These are phyloP conservation scores for Cryptoleucopteryx plumbea DNA, from an alignment of 2,113 vertebrate genomes.

Conservation along the genomic window DNA sequence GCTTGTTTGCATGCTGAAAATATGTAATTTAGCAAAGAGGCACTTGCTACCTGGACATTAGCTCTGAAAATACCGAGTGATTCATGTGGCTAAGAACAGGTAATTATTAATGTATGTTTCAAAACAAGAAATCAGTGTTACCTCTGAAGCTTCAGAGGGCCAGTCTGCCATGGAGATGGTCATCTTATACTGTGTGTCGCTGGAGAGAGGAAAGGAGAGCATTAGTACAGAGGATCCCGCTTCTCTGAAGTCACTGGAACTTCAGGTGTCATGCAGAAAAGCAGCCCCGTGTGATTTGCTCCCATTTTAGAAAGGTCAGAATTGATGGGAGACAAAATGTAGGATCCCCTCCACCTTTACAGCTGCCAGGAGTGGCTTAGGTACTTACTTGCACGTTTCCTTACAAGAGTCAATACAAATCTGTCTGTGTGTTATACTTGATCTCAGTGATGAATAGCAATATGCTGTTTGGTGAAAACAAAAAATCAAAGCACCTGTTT, in stretches of 20 bases:
- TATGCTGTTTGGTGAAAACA: slow-evolving; percentile 49
- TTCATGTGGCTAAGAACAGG: neutral
- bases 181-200: slow-evolving; percentile 82
- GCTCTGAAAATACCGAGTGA: neutral
- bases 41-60: neutral
- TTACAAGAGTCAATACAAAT: slow-evolving; percentile 75
- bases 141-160: slow-evolving; percentile 78
- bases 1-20: neutral
- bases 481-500: neutral
- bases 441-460: slow-evolving; percentile 69
- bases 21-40: neutral
- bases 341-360: neutral
- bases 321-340: neutral
- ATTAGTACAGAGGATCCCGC: fast-evolving
- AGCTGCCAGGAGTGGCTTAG: neutral
- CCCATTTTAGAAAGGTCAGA: neutral
- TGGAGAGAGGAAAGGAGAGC: slow-evolving; percentile 27
- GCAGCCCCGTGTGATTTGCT: neutral
- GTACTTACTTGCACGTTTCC: slow-evolving; percentile 81
- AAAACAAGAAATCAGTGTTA: neutral
- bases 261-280: neutral
- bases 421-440: slow-evolving; percentile 60
- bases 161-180: slow-evolving; percentile 84
- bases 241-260: neutral
- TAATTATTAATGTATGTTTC: neutral